Base-by-base conservation (phyloP, 2,888 invertebrate genomes). In the Encarsia formosa region DNA sequence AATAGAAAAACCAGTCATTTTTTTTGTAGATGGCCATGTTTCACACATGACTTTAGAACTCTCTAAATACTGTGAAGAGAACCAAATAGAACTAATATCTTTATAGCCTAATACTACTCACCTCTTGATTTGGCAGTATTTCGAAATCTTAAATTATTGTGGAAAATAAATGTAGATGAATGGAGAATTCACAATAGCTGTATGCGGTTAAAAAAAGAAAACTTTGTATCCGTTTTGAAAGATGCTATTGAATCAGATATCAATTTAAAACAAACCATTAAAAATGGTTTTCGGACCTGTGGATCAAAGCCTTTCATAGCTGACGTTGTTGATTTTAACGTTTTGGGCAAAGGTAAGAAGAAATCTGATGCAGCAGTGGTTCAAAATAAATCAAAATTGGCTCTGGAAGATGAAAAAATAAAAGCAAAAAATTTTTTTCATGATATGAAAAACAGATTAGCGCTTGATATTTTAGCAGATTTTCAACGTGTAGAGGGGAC, bases 1-100 rank as follows among this genome's bases (percentile, higher is more conserved):
- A 11, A 56, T 63, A 15, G 26, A 54, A 32, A 24, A 46, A 6
- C 61, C 61, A 23, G 58, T 61, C 19, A 46, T 65, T 16, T 47
- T 62, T 6, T 63, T 60, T 40, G 51, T 65, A 23, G 65, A 64
- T 60, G 63, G 63, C 6, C 63, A 65, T 47, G 16, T 26, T 9
- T 64, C 65, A 11, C 64, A 65, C 47, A 11, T 39, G 34, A 52
- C 34, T 15, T 35, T 52, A 34, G 11, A 24, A 19, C 39, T 54
- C 13, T 29, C 22, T 5, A 19, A 42, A 16, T 54, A 46, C 15
- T 54, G 45, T 20, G 24, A 29, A 32, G 16, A 19, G 15, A 49
- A 49, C 11, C 23, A 42, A 34, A 51, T 51, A 5, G 32, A 43
- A n/a, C 18, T 51, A 22, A 38, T 54, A 31, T 23, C 35, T 16